Evolutionary conservation across 2,888 invertebrate species (phyloP), one percentile per base, ranked within the genome.

Genomic region (Sarcophaga variegata): DNA sequence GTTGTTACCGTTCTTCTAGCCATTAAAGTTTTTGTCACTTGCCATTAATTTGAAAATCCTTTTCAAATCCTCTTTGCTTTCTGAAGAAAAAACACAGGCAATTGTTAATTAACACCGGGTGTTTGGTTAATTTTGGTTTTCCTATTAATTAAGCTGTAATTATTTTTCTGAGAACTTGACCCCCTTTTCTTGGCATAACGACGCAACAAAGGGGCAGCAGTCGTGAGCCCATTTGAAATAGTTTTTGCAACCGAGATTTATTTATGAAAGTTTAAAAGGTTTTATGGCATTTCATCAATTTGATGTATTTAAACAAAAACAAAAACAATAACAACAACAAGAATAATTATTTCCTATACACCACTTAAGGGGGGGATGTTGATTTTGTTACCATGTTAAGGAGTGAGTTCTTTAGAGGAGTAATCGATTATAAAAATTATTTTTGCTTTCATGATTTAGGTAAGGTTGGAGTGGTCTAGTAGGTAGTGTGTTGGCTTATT

Each of bases 21-120:
- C 75, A 78, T 83, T 69, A 83, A 63, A 60, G 25, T 64, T 79
- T 84, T 84, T 75, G 82, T 75, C 70, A 78, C 63, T 79, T 79
- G 74, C 64, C 70, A 82, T 85, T 82, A 75, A 75, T 85, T 81
- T 75, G 37, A 37, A 69, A 62, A 75, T 77, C n/a, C 12, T 37
- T 79, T 62, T 12, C 20, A 20, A 20, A 20, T 20, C 20, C 1
- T 47, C 60, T 27, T 60, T 49, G n/a, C 22, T 62, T 67, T 67
- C 67, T 45, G 47, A 75, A 59, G n/a, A 45, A 45, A 45, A n/a
- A 20, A 20, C 22, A 20, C 0, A 20, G 5, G 11, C 11, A 67
- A 20, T 67, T 67, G 47, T 47, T 72, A 62, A 76, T 71, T 71
- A 25, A 71, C 37, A 37, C 37, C 4, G 59, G 75, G 27, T 63